phyloP scores from a whole-genome alignment of 2,113 vertebrate species.

The Lophius piscatorius region DNA sequence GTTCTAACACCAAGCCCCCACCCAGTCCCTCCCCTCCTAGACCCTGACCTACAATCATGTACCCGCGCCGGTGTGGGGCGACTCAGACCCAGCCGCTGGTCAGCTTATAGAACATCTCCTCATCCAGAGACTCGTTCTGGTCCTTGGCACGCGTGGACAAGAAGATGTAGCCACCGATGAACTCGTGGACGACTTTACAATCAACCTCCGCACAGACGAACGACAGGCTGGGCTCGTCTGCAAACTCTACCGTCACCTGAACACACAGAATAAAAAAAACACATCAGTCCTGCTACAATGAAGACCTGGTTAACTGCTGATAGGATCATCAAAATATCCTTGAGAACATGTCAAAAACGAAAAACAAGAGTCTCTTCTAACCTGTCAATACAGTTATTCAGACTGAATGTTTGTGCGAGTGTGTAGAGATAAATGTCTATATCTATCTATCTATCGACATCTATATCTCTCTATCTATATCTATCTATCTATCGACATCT shows the following conservation, averaged over 20 bases:
- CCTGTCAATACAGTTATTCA: too few species aligned
- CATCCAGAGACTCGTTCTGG: constrained; percentile 97
- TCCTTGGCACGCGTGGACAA: constrained; percentile 96
- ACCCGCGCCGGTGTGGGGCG: not conserved
- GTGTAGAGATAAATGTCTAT: too few species aligned
- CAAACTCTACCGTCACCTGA: constrained; percentile 97
- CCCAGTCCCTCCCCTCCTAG: constrained; percentile 25
- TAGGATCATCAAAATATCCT: too few species aligned
- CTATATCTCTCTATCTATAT: too few species aligned
- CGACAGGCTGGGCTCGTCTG: constrained; percentile 91
- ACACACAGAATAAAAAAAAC: constrained; percentile 1
- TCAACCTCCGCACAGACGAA: constrained; percentile 97
- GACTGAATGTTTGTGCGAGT: too few species aligned
- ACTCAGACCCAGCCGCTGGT: constrained; percentile 97
- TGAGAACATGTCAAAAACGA: too few species aligned
- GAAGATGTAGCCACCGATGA: constrained; percentile 99
- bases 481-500: too few species aligned
- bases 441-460: too few species aligned
- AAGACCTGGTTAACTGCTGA: too few species aligned
- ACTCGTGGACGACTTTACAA: constrained; percentile 98
- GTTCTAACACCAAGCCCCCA: constrained; percentile 21
- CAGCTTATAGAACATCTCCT: constrained; percentile 99
- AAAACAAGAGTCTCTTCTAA: too few species aligned
- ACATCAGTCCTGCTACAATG: not conserved
- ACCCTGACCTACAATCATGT: constrained; percentile 26